These are phyloP conservation scores for Eilema sororculum DNA, from an alignment of 2,888 invertebrate species.

Conservation along the genomic window DNA sequence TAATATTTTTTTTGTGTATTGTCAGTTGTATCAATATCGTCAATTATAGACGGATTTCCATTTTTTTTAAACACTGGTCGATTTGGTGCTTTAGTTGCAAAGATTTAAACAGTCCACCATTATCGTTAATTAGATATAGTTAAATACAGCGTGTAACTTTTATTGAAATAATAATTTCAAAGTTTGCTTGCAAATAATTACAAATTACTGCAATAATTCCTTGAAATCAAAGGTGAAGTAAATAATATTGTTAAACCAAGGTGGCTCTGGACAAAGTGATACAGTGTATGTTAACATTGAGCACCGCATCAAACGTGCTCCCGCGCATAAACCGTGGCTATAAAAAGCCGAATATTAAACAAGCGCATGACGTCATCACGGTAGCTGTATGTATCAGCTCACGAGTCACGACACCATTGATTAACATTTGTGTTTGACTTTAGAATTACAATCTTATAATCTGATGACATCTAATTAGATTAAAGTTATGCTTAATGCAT, in stretches of 20 bases:
- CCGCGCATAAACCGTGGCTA: conserved; percentile 46
- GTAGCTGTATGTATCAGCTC: conserved; percentile 43
- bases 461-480: not conserved
- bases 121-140: too few species aligned
- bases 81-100: too few species aligned
- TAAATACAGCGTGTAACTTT: too few species aligned
- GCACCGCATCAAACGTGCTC: conserved; percentile 34
- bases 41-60: too few species aligned
- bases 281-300: conserved; percentile 24
- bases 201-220: not conserved
- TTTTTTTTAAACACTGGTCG: too few species aligned
- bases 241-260: not conserved
- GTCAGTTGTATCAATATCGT: too few species aligned
- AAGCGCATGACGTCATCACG: conserved; percentile 68
- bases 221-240: not conserved
- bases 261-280: not conserved
- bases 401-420: conserved; percentile 43
- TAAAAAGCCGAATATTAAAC: conserved; percentile 69
- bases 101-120: too few species aligned
- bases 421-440: conserved; percentile 8
- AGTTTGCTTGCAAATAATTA: too few species aligned
- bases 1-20: too few species aligned
- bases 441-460: not conserved
- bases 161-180: too few species aligned
- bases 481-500: not conserved